Conservation (phyloP, 2,888 invertebrate species). For the Erannis defoliaria region DNA sequence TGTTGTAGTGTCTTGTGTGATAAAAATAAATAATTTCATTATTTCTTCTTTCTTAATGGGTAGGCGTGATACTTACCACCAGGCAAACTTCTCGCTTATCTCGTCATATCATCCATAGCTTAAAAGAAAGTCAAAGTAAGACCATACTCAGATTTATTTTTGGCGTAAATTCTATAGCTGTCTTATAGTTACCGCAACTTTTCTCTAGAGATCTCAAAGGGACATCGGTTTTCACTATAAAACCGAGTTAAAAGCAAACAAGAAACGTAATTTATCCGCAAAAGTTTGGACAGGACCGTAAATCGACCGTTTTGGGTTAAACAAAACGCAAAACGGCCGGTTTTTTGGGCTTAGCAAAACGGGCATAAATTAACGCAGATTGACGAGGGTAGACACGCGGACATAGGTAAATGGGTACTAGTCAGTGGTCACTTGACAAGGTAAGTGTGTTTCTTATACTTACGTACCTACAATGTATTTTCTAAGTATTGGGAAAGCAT, state of each 20-base stretch:
- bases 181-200: background rate
- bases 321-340: constrained; percentile 66
- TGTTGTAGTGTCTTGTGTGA: too few relatives aligned
- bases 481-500: too few relatives aligned
- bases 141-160: too few relatives aligned
- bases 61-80: too few relatives aligned
- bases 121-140: too few relatives aligned
- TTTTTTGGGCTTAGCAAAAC: constrained; percentile 81
- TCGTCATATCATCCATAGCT: too few relatives aligned
- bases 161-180: too few relatives aligned
- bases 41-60: too few relatives aligned
- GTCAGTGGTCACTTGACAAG: constrained; percentile 27
- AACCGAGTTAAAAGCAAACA: constrained; percentile 44
- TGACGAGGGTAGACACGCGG: constrained; percentile 79
- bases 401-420: constrained; percentile 49
- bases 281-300: constrained; percentile 76
- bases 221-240: constrained; percentile 24
- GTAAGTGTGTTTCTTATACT: background rate
- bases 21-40: too few relatives aligned
- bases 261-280: constrained; percentile 65
- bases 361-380: constrained; percentile 79
- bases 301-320: constrained; percentile 80
- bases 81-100: too few relatives aligned
- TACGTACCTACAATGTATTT: background rate
- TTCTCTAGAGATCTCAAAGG: constrained; percentile 18